Evolutionary conservation across 1,140 invertebrate species (phyloP).

Genomic region (Heterodera carotae): DNA sequence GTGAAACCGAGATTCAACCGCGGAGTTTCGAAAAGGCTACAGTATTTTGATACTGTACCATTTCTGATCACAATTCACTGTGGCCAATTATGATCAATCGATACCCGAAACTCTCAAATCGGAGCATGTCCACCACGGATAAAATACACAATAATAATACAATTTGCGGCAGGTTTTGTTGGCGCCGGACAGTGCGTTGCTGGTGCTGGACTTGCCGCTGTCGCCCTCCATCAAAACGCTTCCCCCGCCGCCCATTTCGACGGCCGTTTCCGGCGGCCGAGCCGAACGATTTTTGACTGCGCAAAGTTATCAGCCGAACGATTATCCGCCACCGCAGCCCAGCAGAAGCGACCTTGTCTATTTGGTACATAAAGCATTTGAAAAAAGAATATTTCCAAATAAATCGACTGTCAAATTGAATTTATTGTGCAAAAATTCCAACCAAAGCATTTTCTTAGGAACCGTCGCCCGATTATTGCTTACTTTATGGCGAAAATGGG

Average conservation of each 20-base stretch:
- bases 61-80: conserved; percentile 4
- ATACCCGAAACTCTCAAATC: too few species aligned
- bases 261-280: background rate
- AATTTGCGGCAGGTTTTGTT: conserved; percentile 10
- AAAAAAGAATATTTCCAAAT: conserved; percentile 57
- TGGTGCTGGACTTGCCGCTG: conserved; percentile 20
- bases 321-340: conserved; percentile 7
- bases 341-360: conserved; percentile 18
- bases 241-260: background rate
- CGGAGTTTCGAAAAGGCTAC: too few species aligned
- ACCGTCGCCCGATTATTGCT: conserved; percentile 74
- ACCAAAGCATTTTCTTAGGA: conserved; percentile 70
- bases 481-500: conserved; percentile 46
- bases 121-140: too few species aligned
- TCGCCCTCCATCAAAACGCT: conserved; percentile 28
- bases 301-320: conserved; percentile 17
- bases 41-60: background rate
- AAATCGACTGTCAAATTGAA: too few species aligned
- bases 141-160: too few species aligned
- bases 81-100: background rate
- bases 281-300: background rate
- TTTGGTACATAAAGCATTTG: conserved; percentile 5
- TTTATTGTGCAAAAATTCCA: conserved; percentile 7
- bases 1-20: too few species aligned
- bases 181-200: conserved; percentile 20